Base-by-base conservation (phyloP, 2,888 invertebrate genomes). In the Xylota segnis region DNA sequence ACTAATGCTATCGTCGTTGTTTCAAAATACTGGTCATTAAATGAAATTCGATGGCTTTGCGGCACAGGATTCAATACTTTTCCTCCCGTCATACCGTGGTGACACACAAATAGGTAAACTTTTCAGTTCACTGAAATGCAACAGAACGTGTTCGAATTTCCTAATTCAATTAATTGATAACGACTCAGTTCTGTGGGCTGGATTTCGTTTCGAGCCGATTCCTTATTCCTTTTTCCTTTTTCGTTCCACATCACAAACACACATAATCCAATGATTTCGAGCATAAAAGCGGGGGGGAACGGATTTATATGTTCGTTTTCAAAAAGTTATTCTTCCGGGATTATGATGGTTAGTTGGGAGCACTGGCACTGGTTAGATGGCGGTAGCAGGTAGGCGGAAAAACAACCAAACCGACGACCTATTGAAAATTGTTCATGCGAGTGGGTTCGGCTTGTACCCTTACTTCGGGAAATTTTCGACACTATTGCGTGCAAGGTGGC, bases 151-250 rank as follows among this genome's bases (percentile, higher is more conserved):
- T 61, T 66, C 71, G 59, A 81, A 50, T 66, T 79, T 72, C 59
- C 61, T 86, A 76, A 86, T 86, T 86, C 81, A 76, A 86, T 86
- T 86, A 84, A 84, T 84, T 84, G 84, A 76, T 79, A 75, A 63
- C 79, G 65, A 50, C 70, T 58, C 56, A 23, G 74, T 56, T 78
- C 58, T 58, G 71, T 10, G 37, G 70, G 14, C 18, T 45, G 12
- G 70, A 43, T 43, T 18, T 32, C 7, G 52, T 9, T 16, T 58
- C 47, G 45, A 47, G 10, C 14, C 52, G 23, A 16, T n/a, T n/a
- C n/a, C n/a, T n/a, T n/a, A 27, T n/a, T 40, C 14, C 29, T 32
- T 27, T 10, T 34, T 45, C 40, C 45, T 18, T 70, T 7, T 45
- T 14, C 32, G 23, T 65, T 50, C 37, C 12, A 34, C 34, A 52